These are phyloP conservation scores for Meles meles DNA, from an alignment of 2,113 vertebrate species.

Conservation along the genomic window DNA sequence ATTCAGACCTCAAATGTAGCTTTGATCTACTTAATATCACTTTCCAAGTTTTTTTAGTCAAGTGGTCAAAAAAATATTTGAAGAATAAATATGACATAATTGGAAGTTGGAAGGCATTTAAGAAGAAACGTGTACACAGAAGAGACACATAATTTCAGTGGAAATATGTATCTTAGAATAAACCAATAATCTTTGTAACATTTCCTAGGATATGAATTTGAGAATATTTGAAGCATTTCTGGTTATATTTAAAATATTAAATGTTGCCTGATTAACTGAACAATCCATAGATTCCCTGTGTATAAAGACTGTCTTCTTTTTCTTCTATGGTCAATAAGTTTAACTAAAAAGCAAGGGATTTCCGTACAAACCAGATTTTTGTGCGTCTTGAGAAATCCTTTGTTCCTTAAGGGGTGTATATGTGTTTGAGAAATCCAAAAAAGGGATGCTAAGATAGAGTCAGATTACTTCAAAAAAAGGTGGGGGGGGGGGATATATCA, in stretches of 20 bases:
- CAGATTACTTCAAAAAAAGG: neutral
- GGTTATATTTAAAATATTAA: neutral
- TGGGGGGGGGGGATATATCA: no score
- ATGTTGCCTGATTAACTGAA: neutral
- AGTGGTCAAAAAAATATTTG: neutral
- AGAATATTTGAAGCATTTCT: neutral
- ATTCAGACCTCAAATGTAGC: neutral
- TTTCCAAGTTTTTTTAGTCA: neutral
- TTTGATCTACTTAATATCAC: neutral
- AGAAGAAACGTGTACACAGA: neutral
- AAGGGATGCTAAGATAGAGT: neutral
- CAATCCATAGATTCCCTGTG: neutral
- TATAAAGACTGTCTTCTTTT: neutral
- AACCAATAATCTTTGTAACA: neutral
- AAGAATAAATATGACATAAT: neutral
- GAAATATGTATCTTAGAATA: neutral
- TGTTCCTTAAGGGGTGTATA: neutral
- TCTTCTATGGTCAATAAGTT: neutral
- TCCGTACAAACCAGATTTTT: neutral
- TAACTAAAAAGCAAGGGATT: neutral
- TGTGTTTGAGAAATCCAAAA: neutral
- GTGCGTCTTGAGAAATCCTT: neutral
- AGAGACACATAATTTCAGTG: neutral
- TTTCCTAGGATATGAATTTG: neutral
- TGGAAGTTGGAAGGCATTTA: neutral